Evolutionary conservation across 2,113 vertebrate genomes (phyloP).

Genomic region (Halichoerus grypus): DNA sequence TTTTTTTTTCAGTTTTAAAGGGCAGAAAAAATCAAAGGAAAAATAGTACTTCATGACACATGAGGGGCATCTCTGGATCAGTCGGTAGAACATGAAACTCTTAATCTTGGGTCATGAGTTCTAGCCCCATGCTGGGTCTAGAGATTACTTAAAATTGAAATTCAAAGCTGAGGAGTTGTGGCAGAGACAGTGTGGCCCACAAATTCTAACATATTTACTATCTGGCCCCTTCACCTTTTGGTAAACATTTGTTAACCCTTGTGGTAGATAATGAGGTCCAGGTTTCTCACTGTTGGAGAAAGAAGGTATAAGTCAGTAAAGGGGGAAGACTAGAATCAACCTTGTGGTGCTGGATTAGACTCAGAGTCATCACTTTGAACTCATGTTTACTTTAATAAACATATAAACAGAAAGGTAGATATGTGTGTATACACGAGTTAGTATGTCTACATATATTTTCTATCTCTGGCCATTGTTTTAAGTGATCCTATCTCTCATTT

Average conservation of each 20-base stretch:
- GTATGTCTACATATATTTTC: neutral
- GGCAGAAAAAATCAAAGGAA: neutral
- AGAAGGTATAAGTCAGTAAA: neutral
- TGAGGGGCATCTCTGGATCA: neutral
- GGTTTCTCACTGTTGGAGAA: neutral
- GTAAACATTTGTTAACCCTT: neutral
- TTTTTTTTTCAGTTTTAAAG: neutral
- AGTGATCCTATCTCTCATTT: neutral
- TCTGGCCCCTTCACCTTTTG: neutral
- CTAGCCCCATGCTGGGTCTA: neutral
- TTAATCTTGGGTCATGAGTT: neutral
- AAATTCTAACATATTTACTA: constrained; percentile 28
- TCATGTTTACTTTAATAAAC: neutral
- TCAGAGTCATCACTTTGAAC: neutral
- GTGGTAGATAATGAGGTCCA: neutral
- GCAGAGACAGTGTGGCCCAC: neutral
- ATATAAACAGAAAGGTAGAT: neutral
- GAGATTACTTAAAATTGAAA: neutral
- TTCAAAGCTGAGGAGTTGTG: neutral
- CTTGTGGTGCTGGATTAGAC: neutral
- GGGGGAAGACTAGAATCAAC: neutral
- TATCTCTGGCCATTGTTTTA: neutral
- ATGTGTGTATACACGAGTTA: neutral
- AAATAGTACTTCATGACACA: neutral
- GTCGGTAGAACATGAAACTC: neutral